Conservation (phyloP, 2,113 vertebrate species). For the Chauna torquata region DNA sequence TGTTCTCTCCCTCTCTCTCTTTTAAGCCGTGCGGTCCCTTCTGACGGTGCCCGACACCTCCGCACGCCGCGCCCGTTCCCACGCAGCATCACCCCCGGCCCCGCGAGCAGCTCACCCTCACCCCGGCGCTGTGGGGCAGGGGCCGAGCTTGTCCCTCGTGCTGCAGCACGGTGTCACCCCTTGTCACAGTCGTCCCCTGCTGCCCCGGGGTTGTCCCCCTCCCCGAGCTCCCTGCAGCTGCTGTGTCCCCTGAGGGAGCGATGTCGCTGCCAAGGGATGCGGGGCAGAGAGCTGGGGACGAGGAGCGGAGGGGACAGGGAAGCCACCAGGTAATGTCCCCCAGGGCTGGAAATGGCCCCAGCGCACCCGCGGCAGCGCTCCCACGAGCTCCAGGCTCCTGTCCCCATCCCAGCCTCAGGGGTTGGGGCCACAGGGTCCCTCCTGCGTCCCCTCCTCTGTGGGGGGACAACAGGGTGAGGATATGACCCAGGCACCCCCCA, state of each 20-base stretch:
- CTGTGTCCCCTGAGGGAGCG: rapidly evolving
- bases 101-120: neutral
- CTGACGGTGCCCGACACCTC: neutral
- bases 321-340: neutral
- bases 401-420: neutral
- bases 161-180: neutral
- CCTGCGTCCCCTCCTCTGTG: neutral
- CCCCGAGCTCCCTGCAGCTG: neutral
- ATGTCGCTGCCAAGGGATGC: neutral
- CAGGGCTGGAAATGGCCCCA: neutral
- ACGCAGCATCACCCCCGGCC: no score
- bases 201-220: no score
- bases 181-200: neutral
- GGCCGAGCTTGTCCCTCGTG: neutral
- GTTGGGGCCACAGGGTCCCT: neutral
- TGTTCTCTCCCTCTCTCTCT: neutral
- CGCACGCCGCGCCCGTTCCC: rapidly evolving
- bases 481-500: rapidly evolving
- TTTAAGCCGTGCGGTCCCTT: neutral
- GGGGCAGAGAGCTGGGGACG: neutral
- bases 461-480: neutral
- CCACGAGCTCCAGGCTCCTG: neutral
- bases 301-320: neutral
- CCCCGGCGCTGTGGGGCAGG: neutral
- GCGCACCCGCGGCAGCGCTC: neutral